Evolutionary conservation across 2,888 invertebrate genomes (phyloP).

Genomic region (Smittia sp.): DNA sequence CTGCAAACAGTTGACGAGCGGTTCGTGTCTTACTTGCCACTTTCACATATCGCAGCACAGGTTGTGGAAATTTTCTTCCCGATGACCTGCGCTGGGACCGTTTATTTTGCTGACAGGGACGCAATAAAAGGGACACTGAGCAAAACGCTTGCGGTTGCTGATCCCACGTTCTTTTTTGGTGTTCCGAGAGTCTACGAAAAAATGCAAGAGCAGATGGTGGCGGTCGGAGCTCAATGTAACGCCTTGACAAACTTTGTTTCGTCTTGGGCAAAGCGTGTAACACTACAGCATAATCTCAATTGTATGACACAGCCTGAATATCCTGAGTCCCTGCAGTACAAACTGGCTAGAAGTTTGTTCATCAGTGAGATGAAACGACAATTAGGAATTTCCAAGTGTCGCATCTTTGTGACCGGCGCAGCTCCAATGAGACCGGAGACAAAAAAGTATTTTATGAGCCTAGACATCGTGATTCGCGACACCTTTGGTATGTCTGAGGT

Average conservation of each 20-base stretch:
- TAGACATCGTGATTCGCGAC: constrained; percentile 80
- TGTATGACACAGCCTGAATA: constrained; percentile 56
- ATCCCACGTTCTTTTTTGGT: constrained; percentile 81
- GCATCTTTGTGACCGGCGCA: constrained; percentile 71
- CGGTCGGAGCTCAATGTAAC: constrained; percentile 68
- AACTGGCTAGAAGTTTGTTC: constrained; percentile 72
- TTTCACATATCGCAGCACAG: constrained; percentile 91
- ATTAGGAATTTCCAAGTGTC: constrained; percentile 75
- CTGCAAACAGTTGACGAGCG: too few species aligned
- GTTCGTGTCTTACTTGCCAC: constrained; percentile 77
- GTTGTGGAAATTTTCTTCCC: constrained; percentile 73
- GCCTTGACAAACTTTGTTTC: constrained; percentile 69
- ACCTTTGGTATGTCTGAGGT: constrained; percentile 88
- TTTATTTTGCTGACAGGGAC: constrained; percentile 90
- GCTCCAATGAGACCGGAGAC: constrained; percentile 82
- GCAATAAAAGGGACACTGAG: constrained; percentile 81
- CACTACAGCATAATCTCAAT: constrained; percentile 62
- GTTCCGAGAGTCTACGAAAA: constrained; percentile 94
- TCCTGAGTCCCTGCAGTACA: too few species aligned
- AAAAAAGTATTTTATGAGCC: constrained; percentile 81
- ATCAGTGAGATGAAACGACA: constrained; percentile 74
- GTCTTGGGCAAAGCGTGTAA: constrained; percentile 69
- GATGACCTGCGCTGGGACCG: constrained; percentile 61
- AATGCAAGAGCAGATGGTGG: constrained; percentile 81
- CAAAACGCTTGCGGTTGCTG: constrained; percentile 70